phyloP scores from a whole-genome alignment of 2,888 invertebrate genomes.

The Escarpia spicata region DNA sequence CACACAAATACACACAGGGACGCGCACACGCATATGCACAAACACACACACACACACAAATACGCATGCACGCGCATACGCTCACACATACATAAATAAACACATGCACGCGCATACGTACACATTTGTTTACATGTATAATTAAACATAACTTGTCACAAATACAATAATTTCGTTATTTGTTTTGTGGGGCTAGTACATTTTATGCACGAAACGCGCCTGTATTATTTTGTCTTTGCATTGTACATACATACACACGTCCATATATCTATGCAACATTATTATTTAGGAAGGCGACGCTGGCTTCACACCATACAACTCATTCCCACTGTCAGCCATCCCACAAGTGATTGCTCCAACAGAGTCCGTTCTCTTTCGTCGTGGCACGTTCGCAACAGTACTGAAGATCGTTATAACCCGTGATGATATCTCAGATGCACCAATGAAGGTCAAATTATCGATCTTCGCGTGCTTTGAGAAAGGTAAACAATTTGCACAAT shows the following conservation, averaged over 20 bases:
- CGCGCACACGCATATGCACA: background rate
- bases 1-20: background rate
- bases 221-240: no score
- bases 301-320: background rate
- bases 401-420: slow-evolving; percentile 7
- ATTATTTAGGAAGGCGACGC: background rate
- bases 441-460: slow-evolving; percentile 18
- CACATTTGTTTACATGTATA: background rate
- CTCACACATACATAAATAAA: background rate
- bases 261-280: background rate
- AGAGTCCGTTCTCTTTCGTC: background rate
- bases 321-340: background rate
- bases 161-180: no score
- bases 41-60: background rate
- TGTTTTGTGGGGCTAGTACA: no score
- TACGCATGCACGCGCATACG: background rate
- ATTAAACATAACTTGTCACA: no score
- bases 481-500: background rate
- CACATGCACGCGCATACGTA: background rate
- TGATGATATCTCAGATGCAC: background rate
- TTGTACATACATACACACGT: no score
- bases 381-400: slow-evolving; percentile 8
- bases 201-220: no score
- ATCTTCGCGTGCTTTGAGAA: slow-evolving; percentile 22
- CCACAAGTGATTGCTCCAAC: background rate